These are phyloP conservation scores for Saturnia pavonia DNA, from an alignment of 2,888 invertebrate genomes.

Conservation along the genomic window DNA sequence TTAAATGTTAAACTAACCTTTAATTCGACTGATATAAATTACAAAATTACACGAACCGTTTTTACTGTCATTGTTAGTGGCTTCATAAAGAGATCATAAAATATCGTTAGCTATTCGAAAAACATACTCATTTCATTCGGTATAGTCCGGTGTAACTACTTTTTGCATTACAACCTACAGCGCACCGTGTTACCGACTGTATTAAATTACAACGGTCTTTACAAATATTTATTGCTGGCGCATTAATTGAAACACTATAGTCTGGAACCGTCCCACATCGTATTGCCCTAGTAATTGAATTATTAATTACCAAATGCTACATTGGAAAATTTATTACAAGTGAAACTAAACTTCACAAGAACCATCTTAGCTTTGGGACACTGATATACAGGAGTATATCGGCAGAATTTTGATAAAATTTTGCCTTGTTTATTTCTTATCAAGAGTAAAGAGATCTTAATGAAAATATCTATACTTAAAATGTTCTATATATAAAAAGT, in stretches of 20 bases:
- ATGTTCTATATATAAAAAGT: background rate
- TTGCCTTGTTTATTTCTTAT: too few species aligned
- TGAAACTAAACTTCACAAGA: too few species aligned
- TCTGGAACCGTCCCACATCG: slow-evolving; percentile 32
- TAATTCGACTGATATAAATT: background rate
- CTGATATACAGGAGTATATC: too few species aligned
- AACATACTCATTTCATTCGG: slow-evolving; percentile 38
- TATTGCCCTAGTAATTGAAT: slow-evolving; percentile 38
- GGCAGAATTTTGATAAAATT: too few species aligned
- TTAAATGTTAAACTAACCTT: background rate
- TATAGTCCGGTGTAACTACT: slow-evolving; percentile 40
- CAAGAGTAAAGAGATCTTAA: too few species aligned
- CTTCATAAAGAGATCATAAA: slow-evolving; percentile 26
- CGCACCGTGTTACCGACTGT: slow-evolving; percentile 40
- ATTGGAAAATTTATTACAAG: too few species aligned
- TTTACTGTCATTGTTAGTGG: background rate
- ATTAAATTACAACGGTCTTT: slow-evolving; percentile 52
- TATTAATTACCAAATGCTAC: slow-evolving; percentile 40
- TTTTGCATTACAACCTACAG: slow-evolving; percentile 43
- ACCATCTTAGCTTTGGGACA: too few species aligned
- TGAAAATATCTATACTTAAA: too few species aligned
- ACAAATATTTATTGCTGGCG: slow-evolving; percentile 52
- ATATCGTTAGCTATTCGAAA: slow-evolving; percentile 38
- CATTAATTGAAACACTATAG: slow-evolving; percentile 56
- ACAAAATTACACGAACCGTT: background rate